Conservation (phyloP, 2,797 vertebrate genomes). For the Scleropages formosus region DNA sequence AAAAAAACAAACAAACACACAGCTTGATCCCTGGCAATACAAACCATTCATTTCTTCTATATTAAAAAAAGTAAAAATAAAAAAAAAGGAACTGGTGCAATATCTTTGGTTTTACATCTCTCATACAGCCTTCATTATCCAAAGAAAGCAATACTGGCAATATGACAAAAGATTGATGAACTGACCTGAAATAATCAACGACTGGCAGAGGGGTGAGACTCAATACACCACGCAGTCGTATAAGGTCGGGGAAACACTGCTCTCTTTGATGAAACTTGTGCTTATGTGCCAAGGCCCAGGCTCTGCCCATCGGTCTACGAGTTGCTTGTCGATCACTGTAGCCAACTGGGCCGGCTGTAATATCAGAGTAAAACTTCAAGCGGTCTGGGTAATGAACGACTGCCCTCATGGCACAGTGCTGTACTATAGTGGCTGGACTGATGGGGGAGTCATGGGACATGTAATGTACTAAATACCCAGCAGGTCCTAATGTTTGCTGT, state of each 20-base stretch:
- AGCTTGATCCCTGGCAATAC: neutral
- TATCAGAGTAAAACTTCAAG: no score
- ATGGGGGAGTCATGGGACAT: no score
- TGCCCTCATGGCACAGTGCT: neutral
- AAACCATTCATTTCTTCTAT: neutral
- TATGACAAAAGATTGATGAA: constrained; percentile 20
- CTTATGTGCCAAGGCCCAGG: neutral
- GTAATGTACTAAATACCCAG: neutral
- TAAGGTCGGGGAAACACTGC: no score
- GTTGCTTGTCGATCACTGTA: neutral
- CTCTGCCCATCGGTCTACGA: neutral
- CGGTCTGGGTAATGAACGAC: no score
- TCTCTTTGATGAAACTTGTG: constrained; percentile 36
- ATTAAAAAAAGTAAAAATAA: neutral
- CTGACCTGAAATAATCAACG: constrained; percentile 25
- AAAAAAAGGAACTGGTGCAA: neutral
- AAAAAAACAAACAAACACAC: neutral
- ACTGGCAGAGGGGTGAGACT: constrained; percentile 3
- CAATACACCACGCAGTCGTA: constrained; percentile 20
- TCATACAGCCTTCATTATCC: neutral
- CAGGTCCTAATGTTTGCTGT: no score
- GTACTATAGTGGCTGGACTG: no score
- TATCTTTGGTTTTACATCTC: neutral
- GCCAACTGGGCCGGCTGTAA: neutral
- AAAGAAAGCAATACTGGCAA: neutral